Evolutionary conservation across 1,140 invertebrate species (phyloP).

Genomic region (Contarinia nasturtii): DNA sequence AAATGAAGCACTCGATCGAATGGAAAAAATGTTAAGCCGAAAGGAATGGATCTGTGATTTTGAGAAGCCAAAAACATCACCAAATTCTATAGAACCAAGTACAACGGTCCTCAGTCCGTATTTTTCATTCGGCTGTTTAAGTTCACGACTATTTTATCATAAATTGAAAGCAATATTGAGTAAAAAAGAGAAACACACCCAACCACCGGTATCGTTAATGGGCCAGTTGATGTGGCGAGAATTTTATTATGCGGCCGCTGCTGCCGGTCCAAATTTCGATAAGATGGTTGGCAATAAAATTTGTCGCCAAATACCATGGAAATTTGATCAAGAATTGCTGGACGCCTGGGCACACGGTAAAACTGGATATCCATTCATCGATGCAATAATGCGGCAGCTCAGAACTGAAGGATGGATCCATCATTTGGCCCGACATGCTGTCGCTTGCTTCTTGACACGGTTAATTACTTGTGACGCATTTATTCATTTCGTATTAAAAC

Average conservation of each 20-base stretch:
- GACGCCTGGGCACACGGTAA: slow-evolving; percentile 45
- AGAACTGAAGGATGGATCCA: slow-evolving; percentile 59
- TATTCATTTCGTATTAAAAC: too few relatives aligned
- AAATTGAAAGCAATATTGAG: slow-evolving; percentile 7
- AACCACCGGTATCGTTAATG: slow-evolving; percentile 28
- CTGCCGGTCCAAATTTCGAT: slow-evolving; percentile 51
- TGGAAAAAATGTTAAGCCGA: slow-evolving; percentile 34
- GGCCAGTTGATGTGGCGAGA: slow-evolving; percentile 58
- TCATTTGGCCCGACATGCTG: slow-evolving; percentile 51
- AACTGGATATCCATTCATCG: slow-evolving; percentile 62
- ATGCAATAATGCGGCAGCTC: slow-evolving; percentile 58
- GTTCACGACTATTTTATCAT: too few relatives aligned
- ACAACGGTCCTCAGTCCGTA: slow-evolving; percentile 27
- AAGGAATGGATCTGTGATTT: slow-evolving; percentile 51
- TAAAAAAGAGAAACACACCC: too few relatives aligned
- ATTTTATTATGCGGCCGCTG: slow-evolving; percentile 51
- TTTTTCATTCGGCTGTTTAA: slow-evolving; percentile 15
- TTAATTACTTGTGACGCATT: too few relatives aligned
- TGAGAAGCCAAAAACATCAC: slow-evolving; percentile 52
- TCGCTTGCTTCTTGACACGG: slow-evolving; percentile 49
- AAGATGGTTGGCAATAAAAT: slow-evolving; percentile 48
- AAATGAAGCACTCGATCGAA: slow-evolving; percentile 39
- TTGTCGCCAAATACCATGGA: slow-evolving; percentile 55
- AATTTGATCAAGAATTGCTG: slow-evolving; percentile 36
- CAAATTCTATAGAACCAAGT: slow-evolving; percentile 47